Percentiles rank a stretch among this genome's conserved stretches.
Evolutionary conservation across 2,888 invertebrate genomes (phyloP).

Genomic region (Xylophagus ater): DNA sequence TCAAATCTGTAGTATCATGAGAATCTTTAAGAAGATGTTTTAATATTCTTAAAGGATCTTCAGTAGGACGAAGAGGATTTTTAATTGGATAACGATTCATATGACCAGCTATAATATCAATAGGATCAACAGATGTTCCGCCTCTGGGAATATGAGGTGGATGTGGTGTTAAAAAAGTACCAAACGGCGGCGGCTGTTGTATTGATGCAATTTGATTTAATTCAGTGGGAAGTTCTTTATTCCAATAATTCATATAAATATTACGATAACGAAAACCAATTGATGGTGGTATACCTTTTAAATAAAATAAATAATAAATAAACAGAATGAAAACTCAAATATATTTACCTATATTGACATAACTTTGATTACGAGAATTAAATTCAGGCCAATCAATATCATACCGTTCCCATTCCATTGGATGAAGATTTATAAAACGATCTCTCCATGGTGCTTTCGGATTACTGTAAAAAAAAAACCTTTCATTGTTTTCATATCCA

Average conservation of each 20-base stretch:
- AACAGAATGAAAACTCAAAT: too few species aligned
- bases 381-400: conserved; percentile 79
- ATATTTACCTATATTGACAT: conserved; percentile 53
- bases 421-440: conserved; percentile 51
- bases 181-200: conserved; percentile 15
- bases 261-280: conserved; percentile 64
- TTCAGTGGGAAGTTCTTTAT: conserved; percentile 65
- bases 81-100: conserved; percentile 25
- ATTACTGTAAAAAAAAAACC: conserved; percentile 44
- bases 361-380: conserved; percentile 60
- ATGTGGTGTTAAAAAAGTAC: conserved; percentile 15
- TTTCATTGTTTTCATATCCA: background rate
- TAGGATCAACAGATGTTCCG: conserved; percentile 22
- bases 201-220: conserved; percentile 42
- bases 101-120: conserved; percentile 34
- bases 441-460: conserved; percentile 62
- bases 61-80: conserved; percentile 4
- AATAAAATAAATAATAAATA: conserved; percentile 32
- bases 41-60: conserved; percentile 33
- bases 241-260: conserved; percentile 74
- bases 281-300: conserved; percentile 58
- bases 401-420: conserved; percentile 55
- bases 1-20: conserved; percentile 31
- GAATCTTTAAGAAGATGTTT: conserved; percentile 33
- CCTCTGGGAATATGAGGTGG: conserved; percentile 26